Evolutionary conservation across 2,113 vertebrate genomes (phyloP), one percentile per base, ranked within the genome.

Genomic region (Ailurus styani): DNA sequence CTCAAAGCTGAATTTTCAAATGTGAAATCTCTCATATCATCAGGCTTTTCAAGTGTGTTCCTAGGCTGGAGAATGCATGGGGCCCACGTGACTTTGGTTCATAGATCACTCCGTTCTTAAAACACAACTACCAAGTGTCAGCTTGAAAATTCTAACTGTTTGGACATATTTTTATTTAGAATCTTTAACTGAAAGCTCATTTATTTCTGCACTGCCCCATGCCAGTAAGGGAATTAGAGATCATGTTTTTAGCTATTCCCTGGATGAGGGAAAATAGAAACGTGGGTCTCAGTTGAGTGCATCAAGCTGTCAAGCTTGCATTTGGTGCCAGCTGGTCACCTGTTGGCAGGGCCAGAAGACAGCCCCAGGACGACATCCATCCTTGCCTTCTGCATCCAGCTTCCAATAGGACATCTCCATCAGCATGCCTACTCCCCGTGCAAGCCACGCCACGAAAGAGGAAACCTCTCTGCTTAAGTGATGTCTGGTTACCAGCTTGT

Each of bases 211-310:
- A 64, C 34, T 57, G 87, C 72, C 68, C 37, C 64, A 66, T 3
- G 50, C 55, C 91, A 83, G 85, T 57, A 73, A 57, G 82, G 40
- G 89, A 95, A 89, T 60, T 82, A 64, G 45, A 93, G 77, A 70
- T 42, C 15, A 1, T 50, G 57, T 55, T 96, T 88, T 91, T 47
- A 75, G 68, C 81, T 72, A n/a, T 42, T 96, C 83, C 66, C 78
- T 60, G 57, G 83, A 86, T 89, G 95, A 47, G 73, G 73, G 55
- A 37, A 93, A 96, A 93, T 5, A 91, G 92, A 93, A 96, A 82
- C 4, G 0, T 47, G 72, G 45, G 89, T 91, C 87, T 96, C 94
- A 91, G 86, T 27, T 62, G 95, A 97, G n/a, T 34, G 78, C 57
- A 75, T 29, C 66, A 79, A 78, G 94, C 91, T 96, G 64, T 78